phyloP scores from a whole-genome alignment of 2,113 vertebrate species.

The Lontra canadensis region DNA sequence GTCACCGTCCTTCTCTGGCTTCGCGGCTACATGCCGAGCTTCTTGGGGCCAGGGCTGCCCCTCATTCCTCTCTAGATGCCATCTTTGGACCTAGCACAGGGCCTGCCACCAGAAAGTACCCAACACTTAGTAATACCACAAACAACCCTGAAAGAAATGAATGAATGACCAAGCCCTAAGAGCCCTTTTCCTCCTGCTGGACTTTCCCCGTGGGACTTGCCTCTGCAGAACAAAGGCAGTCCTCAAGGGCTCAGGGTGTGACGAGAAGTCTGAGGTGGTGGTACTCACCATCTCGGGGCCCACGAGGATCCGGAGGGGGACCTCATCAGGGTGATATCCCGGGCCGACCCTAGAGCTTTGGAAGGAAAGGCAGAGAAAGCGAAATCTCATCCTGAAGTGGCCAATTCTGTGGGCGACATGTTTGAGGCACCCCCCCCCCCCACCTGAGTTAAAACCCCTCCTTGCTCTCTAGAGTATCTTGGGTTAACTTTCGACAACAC shows the following conservation, averaged over 20 bases:
- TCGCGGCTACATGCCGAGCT: accelerated
- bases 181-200: not conserved
- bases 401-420: accelerated
- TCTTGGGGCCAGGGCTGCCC: not conserved
- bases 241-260: not conserved
- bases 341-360: not conserved
- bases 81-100: not conserved
- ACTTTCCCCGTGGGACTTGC: accelerated
- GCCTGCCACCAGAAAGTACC: not conserved
- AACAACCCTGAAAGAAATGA: no score
- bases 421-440: no score
- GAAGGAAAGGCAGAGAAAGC: not conserved
- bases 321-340: no score
- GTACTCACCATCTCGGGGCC: not conserved
- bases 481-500: not conserved
- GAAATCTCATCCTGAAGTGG: not conserved
- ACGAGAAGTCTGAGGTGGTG: no score
- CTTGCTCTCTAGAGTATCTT: not conserved
- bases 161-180: not conserved
- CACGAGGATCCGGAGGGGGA: not conserved
- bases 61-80: not conserved
- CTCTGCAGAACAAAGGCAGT: not conserved
- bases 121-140: not conserved
- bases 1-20: not conserved
- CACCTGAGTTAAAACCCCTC: not conserved